Conservation (phyloP, 2,113 vertebrate genomes). For the Bubalus kerabau region DNA sequence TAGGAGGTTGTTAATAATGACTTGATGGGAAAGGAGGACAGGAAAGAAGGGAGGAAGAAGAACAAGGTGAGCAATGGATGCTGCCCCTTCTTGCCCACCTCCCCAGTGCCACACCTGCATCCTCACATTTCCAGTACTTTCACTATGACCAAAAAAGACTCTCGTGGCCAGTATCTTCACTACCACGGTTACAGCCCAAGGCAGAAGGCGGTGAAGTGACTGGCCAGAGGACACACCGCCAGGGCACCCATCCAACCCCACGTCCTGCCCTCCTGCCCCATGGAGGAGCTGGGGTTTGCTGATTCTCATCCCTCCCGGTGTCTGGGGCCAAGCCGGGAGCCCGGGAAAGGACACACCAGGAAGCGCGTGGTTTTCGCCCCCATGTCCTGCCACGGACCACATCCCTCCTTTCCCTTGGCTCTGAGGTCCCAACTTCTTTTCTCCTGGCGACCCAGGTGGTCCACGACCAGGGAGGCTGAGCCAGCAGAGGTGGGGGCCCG, state of each 20-base stretch:
- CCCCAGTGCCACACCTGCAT: fast-evolving
- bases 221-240: background rate
- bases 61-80: background rate
- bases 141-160: background rate
- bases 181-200: background rate
- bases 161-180: background rate
- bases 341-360: background rate
- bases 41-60: background rate
- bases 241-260: background rate
- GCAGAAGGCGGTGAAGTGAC: background rate
- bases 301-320: background rate
- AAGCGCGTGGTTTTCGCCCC: slow-evolving; percentile 37
- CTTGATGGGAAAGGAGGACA: background rate
- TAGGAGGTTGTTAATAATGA: no score
- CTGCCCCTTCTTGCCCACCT: background rate
- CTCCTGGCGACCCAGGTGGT: slow-evolving; percentile 44
- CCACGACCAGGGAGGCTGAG: slow-evolving; percentile 51
- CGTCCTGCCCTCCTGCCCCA: background rate
- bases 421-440: background rate
- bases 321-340: background rate
- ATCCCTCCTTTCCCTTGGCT: background rate
- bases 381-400: background rate
- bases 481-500: slow-evolving; percentile 40
- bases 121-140: background rate
- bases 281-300: background rate